Base-by-base conservation (phyloP, 2,888 invertebrate genomes). In the Acrocyrtus sp. region DNA sequence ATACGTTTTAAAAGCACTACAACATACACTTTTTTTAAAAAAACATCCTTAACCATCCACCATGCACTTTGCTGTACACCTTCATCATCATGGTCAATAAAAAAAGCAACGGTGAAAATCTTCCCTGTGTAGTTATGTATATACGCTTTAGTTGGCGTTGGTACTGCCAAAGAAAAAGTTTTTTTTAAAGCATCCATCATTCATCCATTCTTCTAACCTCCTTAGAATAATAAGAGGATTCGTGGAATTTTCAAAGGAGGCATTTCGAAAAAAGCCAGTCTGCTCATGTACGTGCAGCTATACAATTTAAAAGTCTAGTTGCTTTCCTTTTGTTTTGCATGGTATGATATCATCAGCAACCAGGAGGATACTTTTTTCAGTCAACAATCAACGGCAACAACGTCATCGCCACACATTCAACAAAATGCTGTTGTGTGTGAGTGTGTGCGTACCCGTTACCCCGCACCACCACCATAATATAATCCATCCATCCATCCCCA, bases 81-180 rank as follows among this genome's bases (percentile, higher is more conserved):
- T 61, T 47, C 27, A 41, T 65, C 51, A 67, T 56, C 65, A 66
- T 66, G 10, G 1, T 15, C 29, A 60, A 10, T 29, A 60, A 29
- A 47, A 62, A 70, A 65, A 60, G 56, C 72, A 72, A 72, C 66
- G 72, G 72, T 72, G 72, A 72, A 72, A 72, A 65, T 66, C 66
- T 72, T 48, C 58, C 56, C 72, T 61, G 27, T 26, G 63, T 51
- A 62, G 57, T 63, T 34, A 56, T 66, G 45, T 45, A 65, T 72
- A 60, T 62, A 57, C 26, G 61, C 63, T 63, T n/a, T n/a, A n/a
- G n/a, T n/a, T n/a, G n/a, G n/a, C n/a, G n/a, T n/a, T n/a, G n/a
- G n/a, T n/a, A n/a, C n/a, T n/a, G n/a, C n/a, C n/a, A n/a, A n/a
- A 51, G 24, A 51, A 27, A n/a, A 51, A 26, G 27, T 17, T 21